Evolutionary conservation across 2,888 invertebrate genomes (phyloP), one percentile per base, ranked within the genome.

Genomic region (Callimorpha dominula): DNA sequence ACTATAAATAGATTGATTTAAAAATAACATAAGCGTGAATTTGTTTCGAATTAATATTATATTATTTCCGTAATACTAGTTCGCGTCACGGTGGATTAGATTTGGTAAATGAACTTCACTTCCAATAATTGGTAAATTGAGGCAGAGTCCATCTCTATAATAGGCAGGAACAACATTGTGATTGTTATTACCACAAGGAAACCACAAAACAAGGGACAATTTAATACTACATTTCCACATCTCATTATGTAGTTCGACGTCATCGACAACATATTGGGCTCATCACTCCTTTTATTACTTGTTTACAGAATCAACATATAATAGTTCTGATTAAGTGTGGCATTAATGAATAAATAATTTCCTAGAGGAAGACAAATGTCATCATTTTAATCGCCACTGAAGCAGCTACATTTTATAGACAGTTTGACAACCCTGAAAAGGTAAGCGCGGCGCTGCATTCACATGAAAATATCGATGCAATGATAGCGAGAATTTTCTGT

Each of bases 381-480:
- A 62, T 68, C 11, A 60, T 43, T 66, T 71, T 52, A 57, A 65
- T 42, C n/a, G 17, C 49, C 60, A 60, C n/a, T 20, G 57, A 11
- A 46, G 50, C 40, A 14, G 3, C 60, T 72, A 74, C 68, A 52
- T 14, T 66, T 40, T 50, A 62, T 42, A 40, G 69, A 64, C 50
- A 66, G 17, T 42, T 70, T 68, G 78, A 20, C 86, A 88, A 65
- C 89, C 90, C 88, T 89, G 81, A 49, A 20, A 60, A 42, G 65
- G 78, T 77, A 78, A 81, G 80, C 79, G 69, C 72, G 70, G 78
- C 81, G 81, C 73, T 86, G 84, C 82, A 87, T 89, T 85, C 85
- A 83, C 82, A 87, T 88, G 87, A 85, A 86, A 89, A 85, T 87
- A 85, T 84, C 86, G 83, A 89, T 84, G 86, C 87, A 83, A 86